Evolutionary conservation across 2,797 vertebrate genomes (phyloP).

Genomic region (Graptemys geographica): DNA sequence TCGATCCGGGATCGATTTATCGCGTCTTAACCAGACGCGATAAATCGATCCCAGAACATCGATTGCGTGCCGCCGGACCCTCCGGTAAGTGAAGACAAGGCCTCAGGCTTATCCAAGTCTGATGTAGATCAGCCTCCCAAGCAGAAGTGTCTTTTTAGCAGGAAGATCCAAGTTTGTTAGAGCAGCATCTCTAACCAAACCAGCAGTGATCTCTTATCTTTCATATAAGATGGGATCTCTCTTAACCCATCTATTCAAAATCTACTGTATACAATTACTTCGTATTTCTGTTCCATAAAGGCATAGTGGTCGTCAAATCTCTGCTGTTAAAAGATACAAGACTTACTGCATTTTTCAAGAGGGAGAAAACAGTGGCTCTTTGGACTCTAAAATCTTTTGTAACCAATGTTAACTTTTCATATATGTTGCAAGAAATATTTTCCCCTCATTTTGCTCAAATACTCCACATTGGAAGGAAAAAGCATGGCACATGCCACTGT

Average conservation of each 20-base stretch:
- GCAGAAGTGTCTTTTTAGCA: too few species aligned
- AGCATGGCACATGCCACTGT: not conserved
- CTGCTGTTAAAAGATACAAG: not conserved
- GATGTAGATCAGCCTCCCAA: not conserved
- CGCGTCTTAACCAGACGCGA: too few species aligned
- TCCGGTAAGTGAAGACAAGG: too few species aligned
- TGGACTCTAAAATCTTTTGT: not conserved
- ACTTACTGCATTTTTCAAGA: not conserved
- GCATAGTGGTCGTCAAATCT: not conserved
- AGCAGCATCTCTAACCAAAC: not conserved
- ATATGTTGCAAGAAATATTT: not conserved
- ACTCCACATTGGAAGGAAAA: rapidly evolving
- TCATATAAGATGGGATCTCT: not conserved
- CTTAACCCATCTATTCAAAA: not conserved
- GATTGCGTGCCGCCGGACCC: too few species aligned
- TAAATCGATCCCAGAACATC: too few species aligned
- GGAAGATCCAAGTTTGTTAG: not conserved
- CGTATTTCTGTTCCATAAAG: not conserved
- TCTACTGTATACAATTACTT: not conserved
- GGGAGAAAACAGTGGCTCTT: not conserved
- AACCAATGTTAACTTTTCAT: not conserved
- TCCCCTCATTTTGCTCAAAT: not conserved
- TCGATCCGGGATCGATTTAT: too few species aligned
- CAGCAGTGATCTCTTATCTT: not conserved
- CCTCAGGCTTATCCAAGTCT: not conserved